Base-by-base conservation (phyloP, 2,888 invertebrate genomes). In the Gari tellinella region DNA sequence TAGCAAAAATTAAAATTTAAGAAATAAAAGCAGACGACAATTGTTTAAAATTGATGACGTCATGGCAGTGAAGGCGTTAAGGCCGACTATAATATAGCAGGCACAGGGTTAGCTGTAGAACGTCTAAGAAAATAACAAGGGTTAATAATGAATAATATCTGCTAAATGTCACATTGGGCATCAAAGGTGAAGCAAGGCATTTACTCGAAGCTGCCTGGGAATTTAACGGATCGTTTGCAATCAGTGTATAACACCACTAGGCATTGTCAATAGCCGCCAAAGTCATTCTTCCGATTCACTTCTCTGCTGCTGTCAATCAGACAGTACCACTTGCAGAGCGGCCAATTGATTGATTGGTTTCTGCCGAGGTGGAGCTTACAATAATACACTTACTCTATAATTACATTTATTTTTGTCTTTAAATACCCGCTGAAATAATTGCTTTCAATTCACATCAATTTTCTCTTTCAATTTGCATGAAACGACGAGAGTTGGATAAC, bases 281-380 rank as follows among this genome's bases (percentile, higher is more conserved):
- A 48, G 46, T 21, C 48, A 25, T 48, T 51, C 31, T 64, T 69
- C 58, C 69, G 62, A 69, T 61, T 38, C 26, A 21, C 41, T 40
- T 46, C 69, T 25, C 61, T 25, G 43, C 25, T 23, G 19, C 62
- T 75, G 75, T 70, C 75, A 70, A 58, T 75, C 75, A 70, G 53
- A 45, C 17, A 25, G 25, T 25, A 45, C 38, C 57, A 52, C 57
- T 55, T 26, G 41, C 55, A 38, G 75, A 40, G 66, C 62, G 57
- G 40, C 43, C 51, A 66, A 70, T 70, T 75, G 75, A 75, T 75
- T 75, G 75, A 75, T 75, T 60, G 72, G 52, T 52, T 48, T 15
- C 26, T 31, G 53, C 49, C 64, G 58, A 64, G 70, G 70, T 58
- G 70, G 70, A 70, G 70, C 64, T 67, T 57, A 63, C 58, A 14